Evolutionary conservation across 2,113 vertebrate species (phyloP).

Genomic region (Pseudonaja textilis): DNA sequence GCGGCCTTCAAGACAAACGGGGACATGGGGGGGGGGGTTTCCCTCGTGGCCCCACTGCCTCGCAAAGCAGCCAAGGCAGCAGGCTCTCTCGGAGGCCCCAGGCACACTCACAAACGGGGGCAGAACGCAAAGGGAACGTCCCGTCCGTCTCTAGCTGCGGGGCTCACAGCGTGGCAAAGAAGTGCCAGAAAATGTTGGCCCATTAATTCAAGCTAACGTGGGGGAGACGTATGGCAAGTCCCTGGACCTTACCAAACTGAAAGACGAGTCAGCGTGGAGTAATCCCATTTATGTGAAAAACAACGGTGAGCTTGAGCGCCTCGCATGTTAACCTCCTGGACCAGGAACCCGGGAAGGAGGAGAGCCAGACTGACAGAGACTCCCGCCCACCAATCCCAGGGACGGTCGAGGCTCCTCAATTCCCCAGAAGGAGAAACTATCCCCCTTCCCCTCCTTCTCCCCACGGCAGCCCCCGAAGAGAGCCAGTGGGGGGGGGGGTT

Average conservation of each 20-base stretch:
- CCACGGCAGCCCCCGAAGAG: background rate
- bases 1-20: conserved; percentile 85
- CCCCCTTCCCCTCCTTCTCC: background rate
- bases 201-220: background rate
- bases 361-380: background rate
- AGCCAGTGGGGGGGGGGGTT: background rate
- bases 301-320: background rate
- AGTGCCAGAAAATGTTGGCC: no score
- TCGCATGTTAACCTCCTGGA: background rate
- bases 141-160: background rate
- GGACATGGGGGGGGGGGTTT: conserved; percentile 64
- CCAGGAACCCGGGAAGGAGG: background rate
- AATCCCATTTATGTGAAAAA: background rate
- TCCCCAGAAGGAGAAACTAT: background rate
- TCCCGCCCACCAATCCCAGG: background rate
- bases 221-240: background rate
- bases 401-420: background rate
- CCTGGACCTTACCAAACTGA: background rate
- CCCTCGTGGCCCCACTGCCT: conserved; percentile 41
- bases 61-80: conserved; percentile 27
- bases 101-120: background rate
- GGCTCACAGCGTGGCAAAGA: background rate
- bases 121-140: background rate
- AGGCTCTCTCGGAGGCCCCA: background rate
- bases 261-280: background rate